Percentiles rank a stretch among this genome's conserved stretches.
Evolutionary conservation across 2,113 vertebrate species (phyloP).

Genomic region (Campylomormyrus numenius): DNA sequence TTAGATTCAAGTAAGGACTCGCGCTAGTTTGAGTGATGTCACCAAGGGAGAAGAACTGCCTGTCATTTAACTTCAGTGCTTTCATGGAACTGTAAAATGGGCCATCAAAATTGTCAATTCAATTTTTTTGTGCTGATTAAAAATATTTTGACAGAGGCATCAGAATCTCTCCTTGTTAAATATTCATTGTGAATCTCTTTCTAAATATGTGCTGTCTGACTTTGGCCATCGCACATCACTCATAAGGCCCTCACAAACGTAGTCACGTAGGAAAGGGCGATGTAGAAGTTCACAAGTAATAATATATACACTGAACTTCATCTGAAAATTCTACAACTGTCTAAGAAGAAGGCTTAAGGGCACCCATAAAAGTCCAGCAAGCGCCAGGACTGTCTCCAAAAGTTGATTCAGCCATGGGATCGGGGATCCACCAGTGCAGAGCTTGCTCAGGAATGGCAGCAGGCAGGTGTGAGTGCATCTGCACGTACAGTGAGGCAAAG

Average conservation of each 20-base stretch:
- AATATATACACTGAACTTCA: background rate
- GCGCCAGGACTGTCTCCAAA: too few species aligned
- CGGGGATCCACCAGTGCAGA: too few species aligned
- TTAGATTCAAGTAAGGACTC: background rate
- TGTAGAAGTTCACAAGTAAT: background rate
- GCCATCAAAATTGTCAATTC: conserved; percentile 25
- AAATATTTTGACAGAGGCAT: conserved; percentile 32
- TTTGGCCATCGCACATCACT: conserved; percentile 8
- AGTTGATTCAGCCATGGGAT: too few species aligned
- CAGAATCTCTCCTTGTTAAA: conserved; percentile 16
- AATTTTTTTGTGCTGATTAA: conserved; percentile 39
- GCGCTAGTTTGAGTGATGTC: background rate
- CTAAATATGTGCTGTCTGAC: conserved; percentile 28
- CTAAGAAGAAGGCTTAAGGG: background rate
- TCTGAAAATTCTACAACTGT: background rate
- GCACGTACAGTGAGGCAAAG: too few species aligned
- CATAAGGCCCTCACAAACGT: background rate
- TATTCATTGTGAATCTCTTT: conserved; percentile 24
- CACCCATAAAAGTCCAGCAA: too few species aligned
- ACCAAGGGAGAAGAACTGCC: background rate
- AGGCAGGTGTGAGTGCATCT: too few species aligned
- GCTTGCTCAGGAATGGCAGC: too few species aligned
- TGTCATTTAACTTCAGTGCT: background rate
- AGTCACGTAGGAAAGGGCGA: background rate
- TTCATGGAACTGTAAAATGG: conserved; percentile 23